Percentiles rank a stretch among this genome's conserved stretches.
phyloP scores from a whole-genome alignment of 1,140 invertebrate species.

The Varroa destructor region DNA sequence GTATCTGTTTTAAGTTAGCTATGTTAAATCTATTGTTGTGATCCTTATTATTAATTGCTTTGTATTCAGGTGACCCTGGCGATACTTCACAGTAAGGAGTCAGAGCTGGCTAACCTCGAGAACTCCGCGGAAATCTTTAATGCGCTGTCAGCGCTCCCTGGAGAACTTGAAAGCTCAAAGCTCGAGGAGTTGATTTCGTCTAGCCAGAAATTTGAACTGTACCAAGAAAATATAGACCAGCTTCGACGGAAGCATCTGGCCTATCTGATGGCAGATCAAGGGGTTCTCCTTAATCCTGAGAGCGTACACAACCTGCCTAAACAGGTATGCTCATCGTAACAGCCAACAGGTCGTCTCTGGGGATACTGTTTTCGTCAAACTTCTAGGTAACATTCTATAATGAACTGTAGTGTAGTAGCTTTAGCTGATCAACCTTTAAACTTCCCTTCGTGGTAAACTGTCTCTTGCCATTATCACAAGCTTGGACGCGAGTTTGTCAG shows the following conservation, averaged over 20 bases:
- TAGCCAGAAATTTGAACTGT: constrained; percentile 34
- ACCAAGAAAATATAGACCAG: constrained; percentile 54
- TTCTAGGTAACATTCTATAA: neutral
- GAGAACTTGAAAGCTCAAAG: constrained; percentile 42
- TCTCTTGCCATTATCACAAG: too few relatives aligned
- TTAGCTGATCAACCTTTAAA: neutral
- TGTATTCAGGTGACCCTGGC: constrained; percentile 17
- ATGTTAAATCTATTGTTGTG: too few relatives aligned
- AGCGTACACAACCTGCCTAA: constrained; percentile 76
- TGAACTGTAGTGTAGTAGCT: neutral
- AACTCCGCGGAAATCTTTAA: constrained; percentile 96
- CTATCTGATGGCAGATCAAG: constrained; percentile 90
- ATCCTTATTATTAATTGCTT: too few relatives aligned
- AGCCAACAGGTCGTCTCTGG: neutral
- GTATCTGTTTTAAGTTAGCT: too few relatives aligned
- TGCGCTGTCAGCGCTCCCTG: constrained; percentile 79
- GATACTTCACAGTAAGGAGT: constrained; percentile 46
- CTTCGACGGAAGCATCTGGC: constrained; percentile 78
- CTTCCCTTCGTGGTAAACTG: neutral
- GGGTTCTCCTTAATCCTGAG: constrained; percentile 77
- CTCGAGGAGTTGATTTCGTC: constrained; percentile 37
- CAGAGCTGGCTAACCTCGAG: constrained; percentile 60
- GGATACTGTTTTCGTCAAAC: neutral
- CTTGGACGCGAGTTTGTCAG: too few relatives aligned
- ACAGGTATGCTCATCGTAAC: constrained; percentile 42